phyloP scores from a whole-genome alignment of 2,113 vertebrate species.

The Aviceda subcristata region DNA sequence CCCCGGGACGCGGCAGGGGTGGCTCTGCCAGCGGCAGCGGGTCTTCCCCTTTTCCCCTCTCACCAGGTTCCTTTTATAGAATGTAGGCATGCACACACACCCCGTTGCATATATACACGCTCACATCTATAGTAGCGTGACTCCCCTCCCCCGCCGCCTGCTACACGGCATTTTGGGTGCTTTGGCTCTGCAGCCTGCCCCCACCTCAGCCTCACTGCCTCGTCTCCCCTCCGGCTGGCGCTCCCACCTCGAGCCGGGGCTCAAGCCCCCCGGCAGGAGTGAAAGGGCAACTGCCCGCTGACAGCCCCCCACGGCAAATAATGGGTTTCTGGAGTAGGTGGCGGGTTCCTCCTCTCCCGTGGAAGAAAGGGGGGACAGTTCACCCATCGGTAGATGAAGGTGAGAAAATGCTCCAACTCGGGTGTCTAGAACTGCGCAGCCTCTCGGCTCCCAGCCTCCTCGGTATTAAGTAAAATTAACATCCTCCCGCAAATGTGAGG shows the following conservation, averaged over 20 bases:
- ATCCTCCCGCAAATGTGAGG: background rate
- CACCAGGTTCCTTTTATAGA: background rate
- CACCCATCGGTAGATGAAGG: background rate
- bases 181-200: background rate
- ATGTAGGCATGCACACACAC: too few species aligned
- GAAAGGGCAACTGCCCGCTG: background rate
- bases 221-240: background rate
- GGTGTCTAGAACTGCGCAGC: background rate
- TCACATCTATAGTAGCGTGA: background rate
- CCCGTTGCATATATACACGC: too few species aligned
- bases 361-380: background rate
- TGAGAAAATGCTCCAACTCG: background rate
- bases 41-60: background rate
- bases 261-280: background rate
- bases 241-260: background rate
- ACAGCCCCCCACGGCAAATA: background rate
- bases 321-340: background rate
- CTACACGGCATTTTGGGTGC: background rate
- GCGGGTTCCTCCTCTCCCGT: background rate
- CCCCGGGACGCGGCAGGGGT: background rate
- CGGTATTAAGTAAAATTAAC: background rate
- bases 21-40: background rate
- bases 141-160: rapidly evolving
- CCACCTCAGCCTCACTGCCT: too few species aligned
- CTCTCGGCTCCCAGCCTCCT: background rate